Evolutionary conservation across 2,113 vertebrate species (phyloP), one percentile per base, ranked within the genome.

Genomic region (Nesoenas mayeri): DNA sequence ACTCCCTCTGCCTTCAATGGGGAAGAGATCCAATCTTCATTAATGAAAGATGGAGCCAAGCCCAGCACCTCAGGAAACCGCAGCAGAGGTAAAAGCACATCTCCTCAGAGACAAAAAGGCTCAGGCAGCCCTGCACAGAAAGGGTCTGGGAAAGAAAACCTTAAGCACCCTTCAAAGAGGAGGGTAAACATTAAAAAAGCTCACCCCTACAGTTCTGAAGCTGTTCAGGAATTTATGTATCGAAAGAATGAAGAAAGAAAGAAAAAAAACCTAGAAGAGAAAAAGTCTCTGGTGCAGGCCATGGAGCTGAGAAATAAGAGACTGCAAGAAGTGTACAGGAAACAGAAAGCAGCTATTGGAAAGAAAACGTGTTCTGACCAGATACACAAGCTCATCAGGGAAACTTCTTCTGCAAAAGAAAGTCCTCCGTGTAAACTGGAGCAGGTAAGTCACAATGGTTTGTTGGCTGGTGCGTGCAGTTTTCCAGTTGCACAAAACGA

Each of bases 271-370:
- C 82, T 72, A 0, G 74, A 98, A 51, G 96, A 97, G 70, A 97
- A 95, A 28, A 91, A 58, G 8, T 28, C 44, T 9, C 81, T 47
- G 4, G 29, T 6, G 2, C 89, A 70, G 10, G 91, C 96, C 0
- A 64, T 1, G 0, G 95, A 98, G 71, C 60, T 51, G 56, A 93
- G 91, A 22, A 90, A 78, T 25, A 96, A 72, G 65, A 88, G 96
- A 64, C 17, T 98, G 53, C 97, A 93, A 61, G 98, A 97, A 4
- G 84, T 98, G 2, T 97, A 97, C 69, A 93, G 82, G 77, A 97
- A 94, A 54, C 98, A 98, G 94, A 96, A 67, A 72, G 97, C 98
- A 92, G 97, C 97, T 48, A 0, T 95, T 14, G 56, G 69, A 32
- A 96, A 60, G 79, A 87, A 90, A 65, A 17, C 0, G 0, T 24